phyloP scores from a whole-genome alignment of 2,888 invertebrate genomes.

The Graphium colonna region DNA sequence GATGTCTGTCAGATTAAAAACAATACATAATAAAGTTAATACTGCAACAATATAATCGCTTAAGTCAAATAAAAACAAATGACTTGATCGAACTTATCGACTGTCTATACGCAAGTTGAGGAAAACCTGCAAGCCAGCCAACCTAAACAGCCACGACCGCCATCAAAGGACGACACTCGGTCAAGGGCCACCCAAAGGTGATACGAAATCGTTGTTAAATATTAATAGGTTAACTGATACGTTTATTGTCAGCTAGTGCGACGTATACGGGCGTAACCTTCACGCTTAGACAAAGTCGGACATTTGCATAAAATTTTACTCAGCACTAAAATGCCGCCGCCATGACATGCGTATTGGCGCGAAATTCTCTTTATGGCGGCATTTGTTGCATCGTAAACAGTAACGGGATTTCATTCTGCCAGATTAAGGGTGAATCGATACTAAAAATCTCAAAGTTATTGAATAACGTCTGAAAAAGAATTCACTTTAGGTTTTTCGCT shows the following conservation, averaged over 20 bases:
- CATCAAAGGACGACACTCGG: constrained; percentile 16
- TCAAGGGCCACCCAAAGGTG: constrained; percentile 19
- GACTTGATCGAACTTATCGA: background rate
- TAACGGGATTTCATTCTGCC: background rate
- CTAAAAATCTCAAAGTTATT: no score
- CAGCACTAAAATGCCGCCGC: constrained; percentile 28
- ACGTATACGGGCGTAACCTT: constrained; percentile 31
- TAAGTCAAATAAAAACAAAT: no score
- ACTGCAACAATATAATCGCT: no score
- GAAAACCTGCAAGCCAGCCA: constrained; percentile 14
- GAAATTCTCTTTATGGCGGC: background rate
- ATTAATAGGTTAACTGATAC: constrained; percentile 26
- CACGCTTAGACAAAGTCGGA: constrained; percentile 37
- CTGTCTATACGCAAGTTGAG: constrained; percentile 8
- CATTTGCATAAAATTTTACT: constrained; percentile 39
- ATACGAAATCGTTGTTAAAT: constrained; percentile 20
- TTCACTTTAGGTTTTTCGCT: background rate
- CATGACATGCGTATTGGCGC: background rate
- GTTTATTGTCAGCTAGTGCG: constrained; percentile 25
- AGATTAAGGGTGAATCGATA: no score
- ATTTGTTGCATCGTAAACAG: background rate
- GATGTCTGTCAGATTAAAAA: no score
- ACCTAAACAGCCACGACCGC: constrained; percentile 17
- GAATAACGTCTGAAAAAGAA: no score
- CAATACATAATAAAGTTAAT: no score